phyloP scores from a whole-genome alignment of 2,888 invertebrate species.

The Theodoxus fluviatilis region DNA sequence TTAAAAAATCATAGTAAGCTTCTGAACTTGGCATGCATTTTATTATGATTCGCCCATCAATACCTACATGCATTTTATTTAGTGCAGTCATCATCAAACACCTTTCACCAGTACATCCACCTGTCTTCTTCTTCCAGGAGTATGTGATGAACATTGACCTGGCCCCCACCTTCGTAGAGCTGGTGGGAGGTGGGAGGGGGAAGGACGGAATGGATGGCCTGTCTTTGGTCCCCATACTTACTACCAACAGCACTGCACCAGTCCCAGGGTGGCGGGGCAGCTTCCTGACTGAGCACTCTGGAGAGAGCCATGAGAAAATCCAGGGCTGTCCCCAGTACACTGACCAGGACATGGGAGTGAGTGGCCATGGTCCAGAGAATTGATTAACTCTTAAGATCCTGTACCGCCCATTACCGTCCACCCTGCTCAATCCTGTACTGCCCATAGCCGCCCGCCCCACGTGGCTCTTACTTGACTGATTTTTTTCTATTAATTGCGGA shows the following conservation, averaged over 20 bases:
- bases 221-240: constrained; percentile 67
- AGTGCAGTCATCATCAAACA: not conserved
- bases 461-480: no score
- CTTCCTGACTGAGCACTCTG: constrained; percentile 82
- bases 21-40: no score
- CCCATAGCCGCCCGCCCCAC: not conserved
- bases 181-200: constrained; percentile 71
- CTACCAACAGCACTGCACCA: constrained; percentile 26
- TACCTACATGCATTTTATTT: constrained; percentile 9
- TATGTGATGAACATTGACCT: constrained; percentile 82
- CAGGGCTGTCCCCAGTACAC: constrained; percentile 74
- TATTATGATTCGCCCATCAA: not conserved
- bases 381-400: no score
- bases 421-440: not conserved
- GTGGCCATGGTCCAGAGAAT: no score
- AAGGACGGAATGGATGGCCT: constrained; percentile 73
- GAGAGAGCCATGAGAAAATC: constrained; percentile 73
- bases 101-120: not conserved
- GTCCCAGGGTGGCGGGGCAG: constrained; percentile 29
- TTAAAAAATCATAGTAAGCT: no score
- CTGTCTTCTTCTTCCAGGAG: constrained; percentile 63
- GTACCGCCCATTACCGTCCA: no score
- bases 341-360: constrained; percentile 73
- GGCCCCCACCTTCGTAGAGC: constrained; percentile 80
- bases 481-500: no score